Percentiles rank a stretch among this genome's conserved stretches.
These are phyloP conservation scores for Leptogaster cylindrica DNA, from an alignment of 2,888 invertebrate species.

Conservation along the genomic window DNA sequence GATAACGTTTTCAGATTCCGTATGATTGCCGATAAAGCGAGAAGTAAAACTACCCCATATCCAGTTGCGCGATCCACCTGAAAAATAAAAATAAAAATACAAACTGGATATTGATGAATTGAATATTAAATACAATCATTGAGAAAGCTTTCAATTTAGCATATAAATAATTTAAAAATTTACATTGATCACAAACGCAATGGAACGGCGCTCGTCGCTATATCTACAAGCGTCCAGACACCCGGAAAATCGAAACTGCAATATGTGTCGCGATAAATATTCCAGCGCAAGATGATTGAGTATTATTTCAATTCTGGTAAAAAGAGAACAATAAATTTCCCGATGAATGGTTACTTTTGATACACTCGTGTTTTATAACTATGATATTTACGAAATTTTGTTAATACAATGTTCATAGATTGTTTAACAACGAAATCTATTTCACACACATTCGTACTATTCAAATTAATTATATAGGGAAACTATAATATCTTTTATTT, in stretches of 20 bases:
- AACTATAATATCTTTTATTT: slow-evolving; percentile 7
- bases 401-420: background rate
- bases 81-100: background rate
- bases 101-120: slow-evolving; percentile 13
- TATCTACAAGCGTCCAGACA: slow-evolving; percentile 88
- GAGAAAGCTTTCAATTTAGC: background rate
- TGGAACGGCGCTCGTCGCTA: slow-evolving; percentile 85
- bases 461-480: slow-evolving; percentile 4
- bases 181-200: slow-evolving; percentile 66
- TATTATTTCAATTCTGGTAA: slow-evolving; percentile 83
- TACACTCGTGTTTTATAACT: slow-evolving; percentile 6
- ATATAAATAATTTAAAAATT: slow-evolving; percentile 15
- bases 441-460: background rate
- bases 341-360: slow-evolving; percentile 21
- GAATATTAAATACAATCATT: background rate
- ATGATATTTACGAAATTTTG: slow-evolving; percentile 10
- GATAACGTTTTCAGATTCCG: slow-evolving; percentile 64
- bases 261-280: slow-evolving; percentile 85
- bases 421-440: background rate
- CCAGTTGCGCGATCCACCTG: slow-evolving; percentile 87
- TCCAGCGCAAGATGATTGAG: slow-evolving; percentile 87
- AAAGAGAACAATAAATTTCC: slow-evolving; percentile 5
- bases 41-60: slow-evolving; percentile 85
- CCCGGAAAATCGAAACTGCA: slow-evolving; percentile 85
- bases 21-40: slow-evolving; percentile 70